Base-by-base conservation (phyloP, 2,113 vertebrate genomes). In the Microtus pennsylvanicus region DNA sequence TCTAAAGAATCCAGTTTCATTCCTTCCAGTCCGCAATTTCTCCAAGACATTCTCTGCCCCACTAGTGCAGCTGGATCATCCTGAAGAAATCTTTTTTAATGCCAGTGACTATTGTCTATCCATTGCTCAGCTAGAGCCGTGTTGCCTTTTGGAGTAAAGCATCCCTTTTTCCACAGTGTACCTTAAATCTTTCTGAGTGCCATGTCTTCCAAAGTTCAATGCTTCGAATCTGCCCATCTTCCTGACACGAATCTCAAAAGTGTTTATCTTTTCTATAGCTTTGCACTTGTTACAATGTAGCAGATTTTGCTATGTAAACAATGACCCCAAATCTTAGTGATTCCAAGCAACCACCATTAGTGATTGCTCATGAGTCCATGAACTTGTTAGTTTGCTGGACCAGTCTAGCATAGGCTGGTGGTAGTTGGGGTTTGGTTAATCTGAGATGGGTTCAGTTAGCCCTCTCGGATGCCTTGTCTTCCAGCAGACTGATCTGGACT, bases 51-150 rank as follows among this genome's bases (percentile, higher is more conserved):
- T 52, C 4, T 16, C 45, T n/a, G 35, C 28, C 45, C 47, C 33
- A 0, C 14, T 1, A 2, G 0, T 2, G 4, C 19, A 42, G 26
- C 74, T 47, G 52, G 50, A 42, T 1, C 22, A 7, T 47, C 2
- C 5, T 33, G 58, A 72, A 75, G 3, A 16, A 24, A 24, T 67
- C 35, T 70, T 58, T 58, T 61, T 61, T 67, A 33, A 3, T 9
- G 38, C 7, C 26, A 35, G 63, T 38, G 61, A 19, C n/a, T 93
- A 26, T 33, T 81, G 0, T 38, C 2, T 85, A 33, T 85, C 87
- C 12, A 35, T 42, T 14, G 14, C 13, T 74, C 26, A 69, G 26
- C 33, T 61, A 11, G 42, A 75, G 22, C 45, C 45, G 10, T 7
- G 8, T 5, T 1, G 33, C 35, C 42, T 72, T 92, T 85, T 28